phyloP scores from a whole-genome alignment of 2,113 vertebrate species.

The Panthera leo region DNA sequence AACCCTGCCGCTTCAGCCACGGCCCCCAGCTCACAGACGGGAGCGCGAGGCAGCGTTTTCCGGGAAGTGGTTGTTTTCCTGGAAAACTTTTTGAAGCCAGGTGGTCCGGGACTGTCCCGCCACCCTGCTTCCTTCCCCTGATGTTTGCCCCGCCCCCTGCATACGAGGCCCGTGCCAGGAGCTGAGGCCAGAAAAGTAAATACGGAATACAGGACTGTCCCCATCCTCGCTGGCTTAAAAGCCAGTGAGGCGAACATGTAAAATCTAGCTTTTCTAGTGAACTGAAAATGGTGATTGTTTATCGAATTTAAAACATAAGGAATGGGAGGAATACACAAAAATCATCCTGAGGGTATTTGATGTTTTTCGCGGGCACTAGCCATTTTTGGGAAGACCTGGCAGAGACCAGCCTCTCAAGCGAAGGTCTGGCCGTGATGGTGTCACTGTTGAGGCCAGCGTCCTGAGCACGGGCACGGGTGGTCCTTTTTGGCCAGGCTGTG shows the following conservation, averaged over 20 bases:
- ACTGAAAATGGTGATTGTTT: neutral
- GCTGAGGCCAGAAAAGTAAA: neutral
- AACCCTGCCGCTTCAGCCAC: neutral
- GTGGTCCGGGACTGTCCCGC: neutral
- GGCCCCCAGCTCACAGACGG: neutral
- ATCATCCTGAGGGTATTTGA: neutral
- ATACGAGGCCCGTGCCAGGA: neutral
- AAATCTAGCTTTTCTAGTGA: neutral
- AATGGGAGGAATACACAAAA: neutral
- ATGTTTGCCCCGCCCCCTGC: neutral
- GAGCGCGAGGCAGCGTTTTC: neutral
- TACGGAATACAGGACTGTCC: neutral
- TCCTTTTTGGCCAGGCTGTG: neutral
- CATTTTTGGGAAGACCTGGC: neutral
- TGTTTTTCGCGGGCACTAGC: neutral
- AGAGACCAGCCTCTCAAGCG: neutral
- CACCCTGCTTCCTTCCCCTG: neutral
- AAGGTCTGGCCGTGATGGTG: neutral
- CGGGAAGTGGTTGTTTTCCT: neutral
- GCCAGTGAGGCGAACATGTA: neutral
- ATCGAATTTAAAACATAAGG: neutral
- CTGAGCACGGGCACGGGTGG: neutral
- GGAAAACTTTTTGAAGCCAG: neutral
- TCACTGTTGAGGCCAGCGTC: neutral
- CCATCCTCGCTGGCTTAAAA: neutral